Evolutionary conservation across 2,888 invertebrate genomes (phyloP), one percentile per base, ranked within the genome.

Genomic region (Tholera decimalis): DNA sequence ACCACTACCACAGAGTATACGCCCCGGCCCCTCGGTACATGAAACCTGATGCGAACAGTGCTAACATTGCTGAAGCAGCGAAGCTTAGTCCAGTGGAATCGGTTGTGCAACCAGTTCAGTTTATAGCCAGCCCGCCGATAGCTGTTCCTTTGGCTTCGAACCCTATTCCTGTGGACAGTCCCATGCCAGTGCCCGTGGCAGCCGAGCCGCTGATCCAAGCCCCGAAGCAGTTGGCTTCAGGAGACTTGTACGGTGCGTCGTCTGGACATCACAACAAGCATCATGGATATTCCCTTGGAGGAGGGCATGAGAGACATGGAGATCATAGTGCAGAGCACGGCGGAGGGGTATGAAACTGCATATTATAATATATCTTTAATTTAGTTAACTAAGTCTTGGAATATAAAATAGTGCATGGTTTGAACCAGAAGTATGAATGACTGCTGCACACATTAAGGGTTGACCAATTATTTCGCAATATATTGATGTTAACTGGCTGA

Each of bases 311-410:
- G 18, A 93, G 96, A 22, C 96, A 96, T 47, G 92, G 90, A 0
- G 94, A 95, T 20, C 96, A 96, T 73, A 91, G 96, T 69, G 93
- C 91, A 0, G 92, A 95, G 8, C 95, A 96, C 69, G 97, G 96
- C 7, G 96, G 95, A 26, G 96, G 96, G 92, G 96, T 95, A 77
- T 80, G 86, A 57, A 30, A 30, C n/a, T n/a, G n/a, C n/a, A n/a
- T n/a, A 5, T 30, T 8, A 30, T 9, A 1, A 8, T 2, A 28
- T 8, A 8, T 28, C 6, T 30, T 30, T 3, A 9, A 30, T 30
- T 30, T 9, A 7, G 30, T 9, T 8, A 9, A 9, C 30, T 9
- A 30, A 30, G 30, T 2, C 9, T 1, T 30, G 30, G 8, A 9
- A 1, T 0, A 9, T 8, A 7, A 30, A 9, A 9, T 30, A 1